Conservation (phyloP, 2,113 vertebrate species). For the Emydura subglobosa region DNA sequence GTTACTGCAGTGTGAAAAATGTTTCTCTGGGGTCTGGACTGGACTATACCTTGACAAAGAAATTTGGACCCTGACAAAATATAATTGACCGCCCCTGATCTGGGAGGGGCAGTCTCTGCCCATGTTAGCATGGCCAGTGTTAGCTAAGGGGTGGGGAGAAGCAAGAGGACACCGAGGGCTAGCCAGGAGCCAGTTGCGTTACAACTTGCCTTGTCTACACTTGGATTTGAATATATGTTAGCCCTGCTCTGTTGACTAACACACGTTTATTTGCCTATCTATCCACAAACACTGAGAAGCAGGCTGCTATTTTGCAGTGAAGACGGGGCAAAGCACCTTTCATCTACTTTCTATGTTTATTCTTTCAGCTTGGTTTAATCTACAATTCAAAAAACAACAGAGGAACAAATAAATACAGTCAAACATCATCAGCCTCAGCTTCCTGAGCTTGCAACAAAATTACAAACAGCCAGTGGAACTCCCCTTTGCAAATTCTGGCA, state of each 20-base stretch:
- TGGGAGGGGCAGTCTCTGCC: neutral
- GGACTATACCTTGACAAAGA: neutral
- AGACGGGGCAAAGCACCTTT: neutral
- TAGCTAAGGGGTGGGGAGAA: neutral
- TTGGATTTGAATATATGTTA: neutral
- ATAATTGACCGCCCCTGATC: neutral
- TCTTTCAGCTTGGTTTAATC: neutral
- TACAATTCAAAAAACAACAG: neutral
- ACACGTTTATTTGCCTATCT: neutral
- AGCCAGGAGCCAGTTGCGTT: neutral
- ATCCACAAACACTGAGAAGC: neutral
- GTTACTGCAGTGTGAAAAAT: neutral
- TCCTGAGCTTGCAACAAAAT: constrained; percentile 36
- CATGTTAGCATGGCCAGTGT: neutral
- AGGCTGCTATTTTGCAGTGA: neutral
- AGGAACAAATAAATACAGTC: constrained; percentile 25
- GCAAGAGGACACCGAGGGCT: neutral
- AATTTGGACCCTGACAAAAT: neutral
- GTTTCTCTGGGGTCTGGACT: neutral
- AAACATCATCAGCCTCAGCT: constrained; percentile 12
- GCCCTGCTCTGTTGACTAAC: neutral
- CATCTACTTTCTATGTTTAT: neutral
- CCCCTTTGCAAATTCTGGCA: neutral
- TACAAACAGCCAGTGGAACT: constrained; percentile 37
- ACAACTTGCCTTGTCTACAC: neutral